Evolutionary conservation across 2,797 vertebrate species (phyloP), one percentile per base, ranked within the genome.

Genomic region (Sciaenops ocellatus): DNA sequence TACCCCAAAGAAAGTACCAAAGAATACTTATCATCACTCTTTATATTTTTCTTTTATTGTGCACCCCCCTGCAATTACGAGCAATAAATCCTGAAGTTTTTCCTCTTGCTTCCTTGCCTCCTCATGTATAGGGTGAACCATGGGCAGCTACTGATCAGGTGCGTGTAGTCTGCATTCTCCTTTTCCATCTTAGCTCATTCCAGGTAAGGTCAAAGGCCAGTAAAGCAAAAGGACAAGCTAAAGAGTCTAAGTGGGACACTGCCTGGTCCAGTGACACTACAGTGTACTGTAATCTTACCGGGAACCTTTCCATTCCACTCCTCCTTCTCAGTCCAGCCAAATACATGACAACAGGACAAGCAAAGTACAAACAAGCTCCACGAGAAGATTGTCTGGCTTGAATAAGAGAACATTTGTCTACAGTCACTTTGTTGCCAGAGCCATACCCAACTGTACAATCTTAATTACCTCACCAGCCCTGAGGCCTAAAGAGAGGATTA

Each of bases 301-400:
- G 84, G 84, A 90, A 90, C 72, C 83, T 73, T 88, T 90, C 87
- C 86, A 83, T 80, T 70, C 83, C 75, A 83, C 82, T 87, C 85
- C 85, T 88, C 54, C 62, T 63, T 17, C 66, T 81, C 55, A 71
- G 73, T 57, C 44, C 78, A 70, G 76, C 84, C 80, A 85, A 81
- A 69, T 64, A 46, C 85, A 88, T 79, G 75, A 76, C 85, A 78
- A 75, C 65, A 47, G 55, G 47, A 60, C 61, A 67, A 78, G 48
- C 70, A 56, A 68, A 69, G 69, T 38, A 48, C 73, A 80, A 77
- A 71, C 72, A 75, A 59, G 52, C 69, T 61, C 41, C 54, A 79
- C 54, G 64, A 84, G 60, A 71, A 55, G 48, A 67, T 18, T 1
- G 65, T 70, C 57, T 34, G 55, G 66, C 67, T 34, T 42, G 38